A percentile compares a stretch with the other conserved stretches of the same genome.
Evolutionary conservation across 2,113 vertebrate genomes (phyloP).

Genomic region (Thermophis baileyi): DNA sequence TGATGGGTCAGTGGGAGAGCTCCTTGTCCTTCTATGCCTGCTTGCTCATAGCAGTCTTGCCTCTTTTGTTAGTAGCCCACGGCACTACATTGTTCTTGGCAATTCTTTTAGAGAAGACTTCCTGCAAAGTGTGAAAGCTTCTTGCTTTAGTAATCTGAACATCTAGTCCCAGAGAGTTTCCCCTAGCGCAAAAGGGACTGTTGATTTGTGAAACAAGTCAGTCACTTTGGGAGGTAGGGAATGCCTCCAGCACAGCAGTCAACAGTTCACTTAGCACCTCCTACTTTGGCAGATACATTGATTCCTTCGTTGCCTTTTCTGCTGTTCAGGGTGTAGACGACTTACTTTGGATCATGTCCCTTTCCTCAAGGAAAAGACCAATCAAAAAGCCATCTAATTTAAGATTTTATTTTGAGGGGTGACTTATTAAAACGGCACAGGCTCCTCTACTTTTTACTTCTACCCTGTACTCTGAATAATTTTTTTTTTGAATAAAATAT

Average conservation of each 20-base stretch:
- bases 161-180: neutral
- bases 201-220: neutral
- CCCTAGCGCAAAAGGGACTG: neutral
- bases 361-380: neutral
- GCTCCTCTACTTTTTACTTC: neutral
- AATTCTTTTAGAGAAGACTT: slow-evolving; percentile 6
- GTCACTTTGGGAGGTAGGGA: neutral
- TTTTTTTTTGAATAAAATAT: neutral
- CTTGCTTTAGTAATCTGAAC: neutral
- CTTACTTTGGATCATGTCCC: neutral
- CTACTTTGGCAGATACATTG: neutral
- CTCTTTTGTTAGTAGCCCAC: neutral
- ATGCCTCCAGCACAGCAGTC: neutral
- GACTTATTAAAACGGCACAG: neutral
- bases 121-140: slow-evolving; percentile 8
- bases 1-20: neutral
- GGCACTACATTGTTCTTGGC: slow-evolving; percentile 1
- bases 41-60: slow-evolving; percentile 1
- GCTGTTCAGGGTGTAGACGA: neutral
- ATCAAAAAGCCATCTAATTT: neutral
- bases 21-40: neutral
- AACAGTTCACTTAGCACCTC: neutral
- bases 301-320: neutral
- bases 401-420: neutral
- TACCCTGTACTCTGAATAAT: neutral